Conservation (phyloP, 2,888 invertebrate species). For the Calameuta filiformis region DNA sequence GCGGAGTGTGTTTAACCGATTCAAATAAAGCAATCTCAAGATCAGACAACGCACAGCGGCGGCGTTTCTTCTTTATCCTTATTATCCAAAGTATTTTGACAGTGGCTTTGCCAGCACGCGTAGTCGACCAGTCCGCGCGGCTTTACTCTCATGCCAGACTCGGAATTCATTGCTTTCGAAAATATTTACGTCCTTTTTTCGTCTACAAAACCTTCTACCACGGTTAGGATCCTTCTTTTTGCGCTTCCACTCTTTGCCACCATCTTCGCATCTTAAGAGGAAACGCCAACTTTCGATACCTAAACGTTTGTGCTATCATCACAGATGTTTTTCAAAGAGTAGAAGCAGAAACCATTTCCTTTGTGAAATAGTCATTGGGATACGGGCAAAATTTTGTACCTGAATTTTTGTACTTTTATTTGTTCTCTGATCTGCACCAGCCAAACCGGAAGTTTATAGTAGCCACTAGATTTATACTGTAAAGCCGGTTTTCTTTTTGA, state of each 20-base stretch:
- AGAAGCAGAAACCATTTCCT: neutral
- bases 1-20: conserved; percentile 44
- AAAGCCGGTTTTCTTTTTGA: conserved; percentile 3
- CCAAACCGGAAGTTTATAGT: conserved; percentile 12
- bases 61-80: conserved; percentile 40
- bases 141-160: conserved; percentile 5
- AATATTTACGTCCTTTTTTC: conserved; percentile 41
- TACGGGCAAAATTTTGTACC: neutral
- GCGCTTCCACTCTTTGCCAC: neutral
- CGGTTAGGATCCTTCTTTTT: neutral
- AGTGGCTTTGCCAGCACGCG: conserved; percentile 12
- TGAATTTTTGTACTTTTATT: neutral
- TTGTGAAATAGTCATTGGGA: neutral
- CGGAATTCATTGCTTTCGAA: conserved; percentile 46
- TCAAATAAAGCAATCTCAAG: conserved; percentile 57
- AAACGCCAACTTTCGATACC: neutral
- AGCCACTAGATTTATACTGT: conserved; percentile 11
- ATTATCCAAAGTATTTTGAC: conserved; percentile 32
- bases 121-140: neutral
- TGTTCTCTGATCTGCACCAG: conserved; percentile 1
- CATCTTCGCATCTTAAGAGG: neutral
- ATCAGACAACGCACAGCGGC: conserved; percentile 48
- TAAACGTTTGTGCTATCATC: neutral
- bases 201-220: neutral
- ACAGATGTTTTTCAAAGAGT: neutral